Evolutionary conservation across 2,888 invertebrate species (phyloP).

Genomic region (Thereva unica): DNA sequence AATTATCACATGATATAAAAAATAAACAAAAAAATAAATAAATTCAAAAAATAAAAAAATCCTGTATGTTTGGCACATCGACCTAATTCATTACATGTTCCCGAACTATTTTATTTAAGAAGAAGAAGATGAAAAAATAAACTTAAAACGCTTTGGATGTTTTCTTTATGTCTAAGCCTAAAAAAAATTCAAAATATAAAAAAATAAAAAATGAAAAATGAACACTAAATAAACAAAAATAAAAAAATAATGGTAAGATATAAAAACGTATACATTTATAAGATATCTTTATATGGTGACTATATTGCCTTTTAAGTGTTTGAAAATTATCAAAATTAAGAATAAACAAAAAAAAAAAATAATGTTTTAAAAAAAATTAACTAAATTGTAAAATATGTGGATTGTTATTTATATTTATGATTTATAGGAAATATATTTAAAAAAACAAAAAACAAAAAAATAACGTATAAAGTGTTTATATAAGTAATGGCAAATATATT

Average conservation of each 20-base stretch:
- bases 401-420: constrained; percentile 33
- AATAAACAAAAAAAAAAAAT: constrained; percentile 19
- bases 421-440: constrained; percentile 27
- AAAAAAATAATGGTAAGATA: constrained; percentile 18
- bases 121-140: background rate
- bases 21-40: constrained; percentile 15
- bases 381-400: constrained; percentile 32
- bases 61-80: constrained; percentile 6
- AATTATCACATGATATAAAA: constrained; percentile 18
- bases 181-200: constrained; percentile 14
- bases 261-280: constrained; percentile 38
- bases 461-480: constrained; percentile 29
- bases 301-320: constrained; percentile 43
- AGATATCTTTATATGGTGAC: constrained; percentile 40
- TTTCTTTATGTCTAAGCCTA: constrained; percentile 6
- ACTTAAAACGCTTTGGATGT: constrained; percentile 25
- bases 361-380: constrained; percentile 27
- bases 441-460: no score
- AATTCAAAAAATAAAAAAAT: constrained; percentile 19
- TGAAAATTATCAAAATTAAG: constrained; percentile 39
- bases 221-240: constrained; percentile 17
- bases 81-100: background rate
- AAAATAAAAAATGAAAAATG: constrained; percentile 16
- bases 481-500: background rate
- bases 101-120: no score